Base-by-base conservation (phyloP, 1,140 invertebrate species). In the Yoshiicerus persimilis region DNA sequence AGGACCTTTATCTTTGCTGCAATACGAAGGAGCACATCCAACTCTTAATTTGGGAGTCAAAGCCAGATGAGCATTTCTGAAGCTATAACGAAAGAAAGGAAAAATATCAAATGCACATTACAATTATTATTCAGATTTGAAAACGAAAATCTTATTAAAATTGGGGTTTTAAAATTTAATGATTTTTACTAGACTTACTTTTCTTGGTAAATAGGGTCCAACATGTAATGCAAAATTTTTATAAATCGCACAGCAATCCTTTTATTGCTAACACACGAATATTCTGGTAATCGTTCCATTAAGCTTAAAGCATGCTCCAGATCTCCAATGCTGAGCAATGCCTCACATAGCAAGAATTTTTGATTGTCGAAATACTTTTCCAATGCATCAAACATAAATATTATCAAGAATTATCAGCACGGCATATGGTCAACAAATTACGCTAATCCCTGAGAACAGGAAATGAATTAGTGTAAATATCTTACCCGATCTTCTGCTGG, bases 261-360 rank as follows among this genome's bases (percentile, higher is more conserved):
- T 87, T 94, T 94, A 91, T 97, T 95, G 89, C 96, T 95, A 0
- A 96, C 94, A 13, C 96, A 94, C 92, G 95, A 96, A 92, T 95
- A 95, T 70, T 97, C 96, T 2, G 98, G 98, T 86, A 99, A 93
- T 86, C 95, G 94, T 87, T 95, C 95, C 25, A 97, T 95, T 56
- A 99, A 93, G 83, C 94, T 93, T 86, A 95, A 93, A 9, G 97
- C 97, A 91, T 96, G 96, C 11, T 95, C 94, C 98, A 98, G 99
- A 90, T 97, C 97, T 23, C 97, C 98, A 89, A 99, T 95, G 90
- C 95, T 94, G 8, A 99, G 92, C 5, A 99, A 92, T 2, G 97
- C 97, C 92, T 98, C 96, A 92, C 96, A 96, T 6, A 99, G 93
- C 56, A 97, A 96, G 91, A 99, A 95, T 92, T 99, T 99, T 93